A percentile compares a stretch with the other conserved stretches of the same genome.
Evolutionary conservation across 1,140 invertebrate genomes (phyloP).

Genomic region (Papilio polytes): DNA sequence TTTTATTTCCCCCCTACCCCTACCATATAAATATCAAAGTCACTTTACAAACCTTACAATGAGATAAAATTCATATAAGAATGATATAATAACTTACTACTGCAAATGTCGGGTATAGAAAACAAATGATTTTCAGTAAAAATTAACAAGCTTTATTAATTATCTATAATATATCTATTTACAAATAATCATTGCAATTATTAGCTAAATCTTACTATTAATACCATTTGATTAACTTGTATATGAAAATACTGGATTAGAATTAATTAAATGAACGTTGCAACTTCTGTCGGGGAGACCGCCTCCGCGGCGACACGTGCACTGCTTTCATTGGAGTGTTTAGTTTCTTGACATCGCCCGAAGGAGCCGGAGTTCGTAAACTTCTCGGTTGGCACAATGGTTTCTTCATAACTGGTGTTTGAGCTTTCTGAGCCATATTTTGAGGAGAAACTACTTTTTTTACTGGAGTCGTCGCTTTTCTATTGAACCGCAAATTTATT

Average conservation of each 20-base stretch:
- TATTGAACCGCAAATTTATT: constrained; percentile 49
- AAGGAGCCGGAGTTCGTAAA: constrained; percentile 53
- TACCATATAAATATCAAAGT: neutral
- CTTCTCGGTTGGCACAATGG: constrained; percentile 63
- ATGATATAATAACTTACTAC: neutral
- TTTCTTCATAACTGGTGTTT: constrained; percentile 68
- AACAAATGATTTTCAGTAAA: constrained; percentile 26
- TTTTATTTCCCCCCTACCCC: constrained; percentile 63
- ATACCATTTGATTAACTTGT: constrained; percentile 32
- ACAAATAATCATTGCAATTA: constrained; percentile 54
- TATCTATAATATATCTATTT: constrained; percentile 49
- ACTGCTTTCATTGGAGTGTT: constrained; percentile 73
- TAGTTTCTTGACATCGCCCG: constrained; percentile 58
- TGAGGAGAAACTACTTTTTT: constrained; percentile 71
- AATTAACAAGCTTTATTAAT: constrained; percentile 31
- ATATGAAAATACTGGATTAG: constrained; percentile 42
- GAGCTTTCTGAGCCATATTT: constrained; percentile 52
- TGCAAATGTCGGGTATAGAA: neutral
- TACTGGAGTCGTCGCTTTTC: constrained; percentile 62
- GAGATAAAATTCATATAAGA: neutral
- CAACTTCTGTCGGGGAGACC: constrained; percentile 70
- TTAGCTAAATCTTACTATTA: constrained; percentile 42
- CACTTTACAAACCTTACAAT: too few relatives aligned
- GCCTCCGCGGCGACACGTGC: constrained; percentile 72
- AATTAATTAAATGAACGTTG: constrained; percentile 50